Percentiles rank a stretch among this genome's conserved stretches.
Evolutionary conservation across 2,888 invertebrate species (phyloP).

Genomic region (Tupiocoris notatus): DNA sequence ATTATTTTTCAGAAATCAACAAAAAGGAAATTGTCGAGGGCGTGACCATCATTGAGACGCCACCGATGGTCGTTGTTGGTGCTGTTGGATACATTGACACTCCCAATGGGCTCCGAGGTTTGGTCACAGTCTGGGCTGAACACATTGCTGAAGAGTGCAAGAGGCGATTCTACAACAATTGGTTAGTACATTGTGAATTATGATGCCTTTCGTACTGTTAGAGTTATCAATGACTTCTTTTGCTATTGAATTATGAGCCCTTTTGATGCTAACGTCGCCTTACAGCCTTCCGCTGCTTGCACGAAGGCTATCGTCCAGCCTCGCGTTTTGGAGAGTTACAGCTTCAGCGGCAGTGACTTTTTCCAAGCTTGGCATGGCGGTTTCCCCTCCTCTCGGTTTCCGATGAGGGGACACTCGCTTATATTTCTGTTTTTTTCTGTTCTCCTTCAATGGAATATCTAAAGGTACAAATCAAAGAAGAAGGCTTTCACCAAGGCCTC

Average conservation of each 20-base stretch:
- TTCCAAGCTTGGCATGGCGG: slow-evolving; percentile 25
- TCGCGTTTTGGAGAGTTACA: neutral
- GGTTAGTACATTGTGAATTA: slow-evolving; percentile 63
- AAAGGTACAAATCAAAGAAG: slow-evolving; percentile 99
- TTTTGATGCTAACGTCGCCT: neutral
- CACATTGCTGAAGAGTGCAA: slow-evolving; percentile 98
- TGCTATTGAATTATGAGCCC: too few relatives aligned
- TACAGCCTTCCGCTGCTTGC: slow-evolving; percentile 39
- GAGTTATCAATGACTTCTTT: too few relatives aligned
- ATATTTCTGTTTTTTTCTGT: slow-evolving; percentile 30
- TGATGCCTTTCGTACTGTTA: too few relatives aligned
- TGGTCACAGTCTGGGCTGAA: slow-evolving; percentile 97
- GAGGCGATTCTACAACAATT: slow-evolving; percentile 99
- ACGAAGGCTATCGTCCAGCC: slow-evolving; percentile 17
- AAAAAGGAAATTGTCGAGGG: slow-evolving; percentile 99
- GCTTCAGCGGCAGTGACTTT: neutral
- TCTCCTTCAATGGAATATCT: neutral
- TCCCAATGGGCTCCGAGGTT: slow-evolving; percentile 90
- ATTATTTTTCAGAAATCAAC: slow-evolving; percentile 89
- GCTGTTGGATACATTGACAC: slow-evolving; percentile 99
- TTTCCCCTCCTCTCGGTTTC: slow-evolving; percentile 43
- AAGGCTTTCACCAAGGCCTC: slow-evolving; percentile 98
- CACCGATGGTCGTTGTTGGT: slow-evolving; percentile 97
- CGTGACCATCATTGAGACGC: slow-evolving; percentile 96
- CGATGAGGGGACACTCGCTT: slow-evolving; percentile 42